Conservation (phyloP, 2,797 vertebrate species). For the Ibycter americanus region DNA sequence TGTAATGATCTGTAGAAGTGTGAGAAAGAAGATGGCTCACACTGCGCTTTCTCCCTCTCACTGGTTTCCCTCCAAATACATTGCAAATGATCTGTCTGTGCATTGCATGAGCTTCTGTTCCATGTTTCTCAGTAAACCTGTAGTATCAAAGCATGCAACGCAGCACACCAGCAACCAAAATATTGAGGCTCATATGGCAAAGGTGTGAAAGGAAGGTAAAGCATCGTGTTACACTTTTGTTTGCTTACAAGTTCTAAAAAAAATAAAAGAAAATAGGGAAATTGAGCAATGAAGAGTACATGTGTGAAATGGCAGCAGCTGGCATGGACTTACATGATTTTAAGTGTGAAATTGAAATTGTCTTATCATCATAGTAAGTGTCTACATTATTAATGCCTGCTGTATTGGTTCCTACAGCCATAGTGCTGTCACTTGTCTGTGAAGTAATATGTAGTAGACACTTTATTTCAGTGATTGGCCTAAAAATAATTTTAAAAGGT, state of each 20-base stretch:
- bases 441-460: background rate
- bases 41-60: background rate
- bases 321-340: background rate
- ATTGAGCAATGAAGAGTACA: background rate
- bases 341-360: background rate
- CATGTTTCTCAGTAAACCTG: background rate
- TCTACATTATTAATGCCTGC: background rate
- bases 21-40: background rate
- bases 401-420: background rate
- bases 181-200: background rate
- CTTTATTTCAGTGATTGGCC: background rate
- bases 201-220: background rate
- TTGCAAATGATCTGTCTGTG: background rate
- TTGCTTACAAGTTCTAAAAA: background rate
- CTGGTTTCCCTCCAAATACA: background rate
- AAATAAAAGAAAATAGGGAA: background rate
- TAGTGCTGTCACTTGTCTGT: background rate
- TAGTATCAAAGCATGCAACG: fast-evolving
- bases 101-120: background rate
- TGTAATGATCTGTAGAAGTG: background rate
- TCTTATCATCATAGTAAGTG: background rate
- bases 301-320: background rate
- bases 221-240: background rate
- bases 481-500: background rate
- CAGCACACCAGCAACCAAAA: background rate